phyloP scores from a whole-genome alignment of 92 coral and sea anemone species.

The Palythoa grandis region DNA sequence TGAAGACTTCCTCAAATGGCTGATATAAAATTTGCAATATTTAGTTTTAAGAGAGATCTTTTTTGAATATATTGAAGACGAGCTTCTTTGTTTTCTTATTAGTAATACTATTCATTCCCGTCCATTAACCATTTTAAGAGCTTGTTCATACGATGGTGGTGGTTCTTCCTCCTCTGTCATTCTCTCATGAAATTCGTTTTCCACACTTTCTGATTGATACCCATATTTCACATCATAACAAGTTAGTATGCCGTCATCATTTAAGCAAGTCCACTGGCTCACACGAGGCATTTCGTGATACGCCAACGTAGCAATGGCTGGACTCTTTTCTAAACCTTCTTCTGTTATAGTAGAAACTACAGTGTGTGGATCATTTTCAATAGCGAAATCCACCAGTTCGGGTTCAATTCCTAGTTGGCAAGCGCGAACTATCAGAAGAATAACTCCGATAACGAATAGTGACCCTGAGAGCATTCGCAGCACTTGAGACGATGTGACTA shows the following conservation, averaged over 20 bases:
- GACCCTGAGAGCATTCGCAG: slow-evolving; percentile 36
- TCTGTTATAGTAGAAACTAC: slow-evolving; percentile 72
- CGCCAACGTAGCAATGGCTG: slow-evolving; percentile 52
- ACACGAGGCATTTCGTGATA: slow-evolving; percentile 53
- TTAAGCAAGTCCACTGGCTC: slow-evolving; percentile 25
- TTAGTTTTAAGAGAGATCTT: too few species aligned
- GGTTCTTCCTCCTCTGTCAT: slow-evolving; percentile 47
- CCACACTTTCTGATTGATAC: not conserved
- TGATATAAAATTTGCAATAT: too few species aligned
- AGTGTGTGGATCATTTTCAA: slow-evolving; percentile 35
- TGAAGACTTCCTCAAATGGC: too few species aligned
- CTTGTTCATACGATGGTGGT: slow-evolving; percentile 83
- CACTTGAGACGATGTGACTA: slow-evolving; percentile 30
- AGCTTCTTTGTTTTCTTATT: too few species aligned
- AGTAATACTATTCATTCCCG: not conserved
- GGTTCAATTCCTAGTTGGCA: slow-evolving; percentile 29
- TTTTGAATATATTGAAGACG: too few species aligned
- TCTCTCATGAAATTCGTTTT: slow-evolving; percentile 22
- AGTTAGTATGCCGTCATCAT: slow-evolving; percentile 15
- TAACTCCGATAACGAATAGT: slow-evolving; percentile 26
- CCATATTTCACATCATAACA: slow-evolving; percentile 29
- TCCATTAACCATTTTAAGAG: slow-evolving; percentile 57
- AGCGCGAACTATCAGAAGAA: slow-evolving; percentile 26
- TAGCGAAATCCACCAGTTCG: not conserved
- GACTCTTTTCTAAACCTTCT: slow-evolving; percentile 74